Evolutionary conservation across 1,140 invertebrate species (phyloP).

Genomic region (Theocolax elegans): DNA sequence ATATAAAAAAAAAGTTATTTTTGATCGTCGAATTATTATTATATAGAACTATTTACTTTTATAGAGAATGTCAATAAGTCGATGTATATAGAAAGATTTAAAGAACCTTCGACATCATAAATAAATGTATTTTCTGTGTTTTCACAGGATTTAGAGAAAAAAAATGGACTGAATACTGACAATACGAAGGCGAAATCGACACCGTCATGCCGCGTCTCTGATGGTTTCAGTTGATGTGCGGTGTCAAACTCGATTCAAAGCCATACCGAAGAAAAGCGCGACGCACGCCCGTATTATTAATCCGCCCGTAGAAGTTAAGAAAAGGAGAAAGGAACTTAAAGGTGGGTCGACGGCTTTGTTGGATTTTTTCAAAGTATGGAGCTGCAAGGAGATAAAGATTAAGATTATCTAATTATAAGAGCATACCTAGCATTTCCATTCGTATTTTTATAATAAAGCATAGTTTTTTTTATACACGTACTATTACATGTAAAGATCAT

Average conservation of each 20-base stretch:
- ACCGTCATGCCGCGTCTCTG: slow-evolving; percentile 51
- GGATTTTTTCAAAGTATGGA: neutral
- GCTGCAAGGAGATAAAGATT: neutral
- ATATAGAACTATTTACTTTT: too few relatives aligned
- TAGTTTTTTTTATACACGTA: too few relatives aligned
- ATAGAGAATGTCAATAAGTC: too few relatives aligned
- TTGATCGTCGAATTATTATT: too few relatives aligned
- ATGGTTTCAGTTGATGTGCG: slow-evolving; percentile 57
- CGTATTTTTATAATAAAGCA: too few relatives aligned
- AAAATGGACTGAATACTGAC: slow-evolving; percentile 25
- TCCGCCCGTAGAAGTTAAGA: slow-evolving; percentile 4
- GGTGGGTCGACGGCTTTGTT: slow-evolving; percentile 13
- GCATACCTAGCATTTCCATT: too few relatives aligned
- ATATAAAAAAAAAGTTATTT: too few relatives aligned
- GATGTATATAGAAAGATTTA: too few relatives aligned
- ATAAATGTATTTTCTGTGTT: slow-evolving; percentile 2
- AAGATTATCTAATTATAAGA: slow-evolving; percentile 7
- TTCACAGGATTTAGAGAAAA: slow-evolving; percentile 14
- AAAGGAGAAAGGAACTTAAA: slow-evolving; percentile 1
- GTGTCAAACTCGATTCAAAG: slow-evolving; percentile 59
- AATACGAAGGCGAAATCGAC: slow-evolving; percentile 56
- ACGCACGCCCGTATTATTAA: slow-evolving; percentile 10
- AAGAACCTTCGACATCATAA: neutral
- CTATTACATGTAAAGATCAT: too few relatives aligned
- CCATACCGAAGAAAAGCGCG: slow-evolving; percentile 46